Evolutionary conservation across 2,113 vertebrate species (phyloP), one percentile per base, ranked within the genome.

Genomic region (Odontophorus gujanensis): DNA sequence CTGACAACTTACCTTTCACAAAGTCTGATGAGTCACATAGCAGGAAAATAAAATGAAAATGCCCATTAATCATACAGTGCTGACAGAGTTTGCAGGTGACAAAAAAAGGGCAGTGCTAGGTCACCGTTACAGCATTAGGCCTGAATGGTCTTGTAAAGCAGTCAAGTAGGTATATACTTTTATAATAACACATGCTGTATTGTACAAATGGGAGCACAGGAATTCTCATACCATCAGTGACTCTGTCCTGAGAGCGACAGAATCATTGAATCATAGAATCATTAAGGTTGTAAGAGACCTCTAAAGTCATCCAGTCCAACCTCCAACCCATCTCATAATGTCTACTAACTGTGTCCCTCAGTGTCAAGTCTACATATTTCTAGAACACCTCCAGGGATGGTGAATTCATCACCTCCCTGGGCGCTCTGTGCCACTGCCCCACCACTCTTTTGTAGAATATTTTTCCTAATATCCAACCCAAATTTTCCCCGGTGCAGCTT

Each of bases 31-130:
- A 90, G 32, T 50, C 28, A 65, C 28, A 28, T 7, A 57, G 62
- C 19, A 72, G 87, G 43, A 90, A 55, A 93, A 87, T 90, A 22
- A 93, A 93, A 91, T 81, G 34, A 81, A 76, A 95, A 68, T 26
- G 73, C 13, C 10, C 36, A 66, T 75, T 34, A 45, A 59, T 59
- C 42, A 86, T n/a, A 68, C 7, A 78, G 19, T 78, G 28, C 25
- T 75, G 61, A 51, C n/a, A 17, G 43, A 43, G 14, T 59, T 43
- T 65, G 28, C 8, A 65, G 28, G 9, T 81, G 38, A 78, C 61
- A 63, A 28, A 68, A 91, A 81, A 48, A 2, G 21, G 24, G 9
- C 28, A 72, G 28, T 26, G 22, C 28, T 82, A 76, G 78, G 68
- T 68, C 50, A 84, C 16, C 59, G 2, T 18, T 81, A 68, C 0